These are phyloP conservation scores for Neopelma chrysocephalum DNA, from an alignment of 2,797 vertebrate genomes.

Conservation along the genomic window DNA sequence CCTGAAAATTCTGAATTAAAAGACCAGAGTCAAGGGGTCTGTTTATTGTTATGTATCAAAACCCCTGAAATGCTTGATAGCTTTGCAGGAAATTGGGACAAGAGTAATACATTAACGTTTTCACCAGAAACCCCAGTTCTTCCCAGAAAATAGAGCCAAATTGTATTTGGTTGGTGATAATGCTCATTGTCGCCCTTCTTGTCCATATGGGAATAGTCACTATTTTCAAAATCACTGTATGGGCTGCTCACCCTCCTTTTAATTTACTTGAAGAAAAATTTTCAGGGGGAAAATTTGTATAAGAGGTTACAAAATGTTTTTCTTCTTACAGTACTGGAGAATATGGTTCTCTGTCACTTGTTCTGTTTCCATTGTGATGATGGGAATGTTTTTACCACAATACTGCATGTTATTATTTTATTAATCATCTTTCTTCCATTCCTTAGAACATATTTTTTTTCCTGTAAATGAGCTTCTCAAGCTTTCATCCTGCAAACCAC, in stretches of 20 bases:
- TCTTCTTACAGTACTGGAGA: background rate
- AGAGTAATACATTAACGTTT: background rate
- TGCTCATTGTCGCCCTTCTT: background rate
- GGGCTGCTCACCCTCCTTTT: background rate
- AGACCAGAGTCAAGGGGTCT: background rate
- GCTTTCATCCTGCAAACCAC: constrained; percentile 48
- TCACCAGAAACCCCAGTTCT: background rate
- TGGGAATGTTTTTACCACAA: background rate
- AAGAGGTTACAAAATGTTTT: background rate
- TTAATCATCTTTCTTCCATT: constrained; percentile 51
- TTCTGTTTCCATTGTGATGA: background rate
- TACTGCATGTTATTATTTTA: constrained; percentile 39
- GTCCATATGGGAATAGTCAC: background rate
- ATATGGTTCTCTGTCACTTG: background rate
- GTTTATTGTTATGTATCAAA: background rate
- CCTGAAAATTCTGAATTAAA: background rate
- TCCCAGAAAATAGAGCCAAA: background rate
- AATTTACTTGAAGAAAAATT: background rate
- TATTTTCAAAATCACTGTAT: background rate
- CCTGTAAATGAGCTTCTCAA: constrained; percentile 18
- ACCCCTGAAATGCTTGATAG: background rate
- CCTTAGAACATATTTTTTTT: constrained; percentile 20
- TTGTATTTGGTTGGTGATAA: background rate
- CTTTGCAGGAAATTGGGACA: background rate
- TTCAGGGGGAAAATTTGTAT: background rate